Percentiles rank a stretch among this genome's conserved stretches.
These are phyloP conservation scores for Ceriagrion tenellum DNA, from an alignment of 2,888 invertebrate genomes.

Conservation along the genomic window DNA sequence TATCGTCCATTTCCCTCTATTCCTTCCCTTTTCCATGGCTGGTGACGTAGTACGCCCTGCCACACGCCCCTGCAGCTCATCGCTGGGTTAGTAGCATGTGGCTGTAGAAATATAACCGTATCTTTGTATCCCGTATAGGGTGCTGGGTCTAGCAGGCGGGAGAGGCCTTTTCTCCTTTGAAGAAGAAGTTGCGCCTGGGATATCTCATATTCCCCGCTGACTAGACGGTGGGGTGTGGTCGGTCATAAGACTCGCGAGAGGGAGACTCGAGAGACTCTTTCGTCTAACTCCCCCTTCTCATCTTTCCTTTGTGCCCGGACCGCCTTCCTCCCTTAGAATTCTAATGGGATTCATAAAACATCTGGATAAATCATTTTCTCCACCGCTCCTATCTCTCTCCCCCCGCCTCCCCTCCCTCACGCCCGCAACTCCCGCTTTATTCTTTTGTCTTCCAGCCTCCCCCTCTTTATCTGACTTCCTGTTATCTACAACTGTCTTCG, in stretches of 20 bases:
- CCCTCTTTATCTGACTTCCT: conserved; percentile 28
- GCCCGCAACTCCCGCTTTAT: not conserved
- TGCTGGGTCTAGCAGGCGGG: too few relatives aligned
- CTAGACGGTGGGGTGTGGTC: not conserved
- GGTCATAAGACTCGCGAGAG: not conserved
- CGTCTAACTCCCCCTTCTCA: not conserved
- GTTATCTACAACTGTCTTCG: not conserved
- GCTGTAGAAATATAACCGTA: too few relatives aligned
- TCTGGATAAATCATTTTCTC: conserved; percentile 16
- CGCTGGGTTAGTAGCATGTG: not conserved
- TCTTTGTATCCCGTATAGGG: too few relatives aligned
- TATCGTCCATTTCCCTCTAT: too few relatives aligned
- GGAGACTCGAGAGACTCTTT: not conserved
- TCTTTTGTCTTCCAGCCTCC: conserved; percentile 4
- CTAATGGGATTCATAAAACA: conserved; percentile 39
- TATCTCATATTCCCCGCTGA: too few relatives aligned
- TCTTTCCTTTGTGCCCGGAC: not conserved
- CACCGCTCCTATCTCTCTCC: not conserved
- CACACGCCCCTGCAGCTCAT: not conserved
- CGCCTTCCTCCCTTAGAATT: not conserved
- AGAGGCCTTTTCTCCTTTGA: too few relatives aligned
- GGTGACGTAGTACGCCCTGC: not conserved
- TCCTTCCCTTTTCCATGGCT: not conserved
- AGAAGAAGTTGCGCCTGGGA: too few relatives aligned
- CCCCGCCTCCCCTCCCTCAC: not conserved